phyloP scores from a whole-genome alignment of 2,113 vertebrate species.

The Neotoma lepida region DNA sequence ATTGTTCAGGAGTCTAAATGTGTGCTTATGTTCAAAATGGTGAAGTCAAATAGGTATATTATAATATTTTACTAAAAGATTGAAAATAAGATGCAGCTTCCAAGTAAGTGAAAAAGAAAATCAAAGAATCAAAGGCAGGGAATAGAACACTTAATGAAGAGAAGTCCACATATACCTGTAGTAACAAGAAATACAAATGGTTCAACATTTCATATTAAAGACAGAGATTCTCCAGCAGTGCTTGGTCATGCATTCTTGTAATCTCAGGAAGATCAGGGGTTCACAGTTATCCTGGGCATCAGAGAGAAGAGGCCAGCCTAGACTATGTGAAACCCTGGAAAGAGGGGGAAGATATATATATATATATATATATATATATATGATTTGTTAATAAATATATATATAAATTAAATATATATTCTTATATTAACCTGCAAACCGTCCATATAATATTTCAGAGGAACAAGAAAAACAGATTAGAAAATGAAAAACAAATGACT shows the following conservation, averaged over 20 bases:
- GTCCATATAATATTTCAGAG: not conserved
- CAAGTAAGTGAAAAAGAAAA: constrained; percentile 38
- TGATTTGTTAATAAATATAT: too few species aligned
- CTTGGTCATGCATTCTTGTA: not conserved
- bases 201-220: constrained; percentile 25
- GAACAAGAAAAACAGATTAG: not conserved
- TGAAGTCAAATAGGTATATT: constrained; percentile 18
- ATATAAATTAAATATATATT: not conserved
- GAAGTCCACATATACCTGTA: not conserved
- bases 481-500: not conserved
- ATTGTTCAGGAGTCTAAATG: not conserved
- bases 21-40: not conserved
- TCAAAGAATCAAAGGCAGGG: not conserved
- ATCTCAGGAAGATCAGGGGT: not conserved
- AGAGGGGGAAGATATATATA: too few species aligned
- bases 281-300: not conserved
- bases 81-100: not conserved
- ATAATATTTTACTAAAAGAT: not conserved
- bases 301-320: not conserved
- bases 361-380: too few species aligned
- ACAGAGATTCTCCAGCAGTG: not conserved
- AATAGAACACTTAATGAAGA: constrained; percentile 7
- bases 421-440: not conserved
- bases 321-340: not conserved
- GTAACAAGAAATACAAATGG: constrained; percentile 19